Percentiles rank a stretch among this genome's conserved stretches.
Evolutionary conservation across 2,113 vertebrate species (phyloP).

Genomic region (Amblyopsis rosae): DNA sequence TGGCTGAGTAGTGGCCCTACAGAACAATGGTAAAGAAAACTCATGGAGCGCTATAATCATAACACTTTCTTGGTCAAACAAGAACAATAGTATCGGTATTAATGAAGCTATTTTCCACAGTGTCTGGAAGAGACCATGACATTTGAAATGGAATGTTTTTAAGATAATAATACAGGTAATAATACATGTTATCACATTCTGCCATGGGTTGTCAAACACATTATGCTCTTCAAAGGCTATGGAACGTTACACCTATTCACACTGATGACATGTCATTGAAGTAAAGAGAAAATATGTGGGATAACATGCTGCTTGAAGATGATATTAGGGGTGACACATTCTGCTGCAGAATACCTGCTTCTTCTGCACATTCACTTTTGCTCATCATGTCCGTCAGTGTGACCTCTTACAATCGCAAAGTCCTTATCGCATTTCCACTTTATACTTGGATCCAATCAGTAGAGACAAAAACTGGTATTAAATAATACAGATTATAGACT

Average conservation of each 20-base stretch:
- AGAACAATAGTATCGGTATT: neutral
- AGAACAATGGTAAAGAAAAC: too few relatives aligned
- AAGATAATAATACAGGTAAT: conserved; percentile 23
- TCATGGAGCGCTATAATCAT: too few relatives aligned
- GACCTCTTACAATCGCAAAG: neutral
- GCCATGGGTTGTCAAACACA: conserved; percentile 35
- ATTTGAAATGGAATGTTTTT: conserved; percentile 26
- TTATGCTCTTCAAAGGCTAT: conserved; percentile 35
- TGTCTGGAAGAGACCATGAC: conserved; percentile 12
- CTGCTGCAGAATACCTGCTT: conserved; percentile 19
- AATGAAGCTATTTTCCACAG: neutral
- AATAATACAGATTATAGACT: neutral
- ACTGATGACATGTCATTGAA: conserved; percentile 36
- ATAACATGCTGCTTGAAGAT: conserved; percentile 6
- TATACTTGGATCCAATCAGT: neutral
- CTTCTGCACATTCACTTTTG: neutral
- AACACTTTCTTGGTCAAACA: conserved; percentile 10
- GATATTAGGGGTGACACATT: neutral
- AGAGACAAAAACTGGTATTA: conserved; percentile 3
- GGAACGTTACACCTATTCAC: conserved; percentile 16
- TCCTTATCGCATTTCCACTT: neutral
- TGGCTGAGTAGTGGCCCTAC: too few relatives aligned
- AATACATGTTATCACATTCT: conserved; percentile 26
- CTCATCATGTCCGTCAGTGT: neutral
- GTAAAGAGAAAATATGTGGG: neutral